phyloP scores from a whole-genome alignment of 2,797 vertebrate species.

The Smutsia temminckii region DNA sequence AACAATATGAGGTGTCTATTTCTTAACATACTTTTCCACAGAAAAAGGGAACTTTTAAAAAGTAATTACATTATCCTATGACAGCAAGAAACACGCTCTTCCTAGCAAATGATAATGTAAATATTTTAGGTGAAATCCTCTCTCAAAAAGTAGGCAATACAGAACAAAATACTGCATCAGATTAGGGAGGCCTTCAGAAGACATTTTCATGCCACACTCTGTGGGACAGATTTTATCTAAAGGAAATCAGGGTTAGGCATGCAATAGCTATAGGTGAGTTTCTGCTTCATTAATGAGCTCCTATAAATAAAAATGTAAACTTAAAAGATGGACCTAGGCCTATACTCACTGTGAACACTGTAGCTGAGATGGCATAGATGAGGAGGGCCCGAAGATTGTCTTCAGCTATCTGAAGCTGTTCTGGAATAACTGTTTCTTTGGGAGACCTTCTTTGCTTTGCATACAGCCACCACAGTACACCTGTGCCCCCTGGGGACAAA shows the following conservation, averaged over 20 bases:
- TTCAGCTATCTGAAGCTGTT: slow-evolving; percentile 87
- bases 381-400: slow-evolving; percentile 93
- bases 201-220: neutral
- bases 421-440: slow-evolving; percentile 84
- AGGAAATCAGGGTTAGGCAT: neutral
- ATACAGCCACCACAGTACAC: slow-evolving; percentile 98
- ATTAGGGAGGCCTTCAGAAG: neutral
- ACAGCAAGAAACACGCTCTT: slow-evolving; percentile 13
- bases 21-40: slow-evolving; percentile 18
- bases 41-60: neutral
- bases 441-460: slow-evolving; percentile 90
- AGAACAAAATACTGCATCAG: neutral
- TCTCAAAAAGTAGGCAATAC: neutral
- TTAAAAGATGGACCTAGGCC: neutral
- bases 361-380: slow-evolving; percentile 94
- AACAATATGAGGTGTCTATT: neutral
- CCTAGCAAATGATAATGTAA: slow-evolving; percentile 43
- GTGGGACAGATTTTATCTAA: neutral
- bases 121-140: slow-evolving; percentile 17
- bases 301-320: neutral
- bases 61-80: neutral
- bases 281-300: neutral
- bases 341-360: slow-evolving; percentile 93
- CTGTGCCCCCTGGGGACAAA: slow-evolving; percentile 90
- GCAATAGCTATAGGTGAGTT: neutral